Percentiles rank a stretch among this genome's conserved stretches.
Conservation (phyloP, 1,140 invertebrate species). For the Anastatus disparis region DNA sequence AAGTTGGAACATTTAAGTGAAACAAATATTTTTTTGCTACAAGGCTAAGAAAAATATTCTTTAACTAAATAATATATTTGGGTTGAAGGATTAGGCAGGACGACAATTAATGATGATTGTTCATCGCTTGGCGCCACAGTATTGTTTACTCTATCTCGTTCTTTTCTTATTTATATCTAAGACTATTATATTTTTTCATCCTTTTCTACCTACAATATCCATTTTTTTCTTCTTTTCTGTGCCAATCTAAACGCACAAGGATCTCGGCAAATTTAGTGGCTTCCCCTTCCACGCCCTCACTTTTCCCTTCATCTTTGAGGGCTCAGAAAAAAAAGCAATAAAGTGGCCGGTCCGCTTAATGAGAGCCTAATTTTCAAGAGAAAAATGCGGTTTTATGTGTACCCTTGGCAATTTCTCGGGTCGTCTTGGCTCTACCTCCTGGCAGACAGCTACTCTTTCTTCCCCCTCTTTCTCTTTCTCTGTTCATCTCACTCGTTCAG, state of each 20-base stretch:
- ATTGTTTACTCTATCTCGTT: too few relatives aligned
- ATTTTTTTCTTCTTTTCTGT: too few relatives aligned
- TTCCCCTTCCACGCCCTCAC: too few relatives aligned
- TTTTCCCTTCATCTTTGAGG: background rate
- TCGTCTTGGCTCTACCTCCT: constrained; percentile 6
- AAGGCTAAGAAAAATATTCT: constrained; percentile 41
- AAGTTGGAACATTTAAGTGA: too few relatives aligned
- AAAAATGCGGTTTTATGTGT: constrained; percentile 47
- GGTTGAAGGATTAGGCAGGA: constrained; percentile 28
- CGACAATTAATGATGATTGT: background rate
- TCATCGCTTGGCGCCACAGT: background rate
- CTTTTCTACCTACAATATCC: too few relatives aligned
- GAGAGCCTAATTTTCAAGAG: constrained; percentile 49
- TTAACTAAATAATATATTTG: constrained; percentile 50
- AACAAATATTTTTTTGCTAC: background rate
- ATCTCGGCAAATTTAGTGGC: too few relatives aligned
- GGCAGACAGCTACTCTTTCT: background rate
- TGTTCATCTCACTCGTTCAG: background rate
- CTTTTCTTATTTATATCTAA: too few relatives aligned
- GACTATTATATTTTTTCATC: too few relatives aligned
- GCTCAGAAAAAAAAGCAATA: constrained; percentile 37
- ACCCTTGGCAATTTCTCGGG: constrained; percentile 44
- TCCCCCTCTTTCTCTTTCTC: too few relatives aligned
- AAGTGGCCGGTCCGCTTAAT: constrained; percentile 44
- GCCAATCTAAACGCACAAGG: too few relatives aligned